A percentile compares a stretch with the other conserved stretches of the same genome.
Conservation (phyloP, 2,888 invertebrate species). For the Pomacea canaliculata region DNA sequence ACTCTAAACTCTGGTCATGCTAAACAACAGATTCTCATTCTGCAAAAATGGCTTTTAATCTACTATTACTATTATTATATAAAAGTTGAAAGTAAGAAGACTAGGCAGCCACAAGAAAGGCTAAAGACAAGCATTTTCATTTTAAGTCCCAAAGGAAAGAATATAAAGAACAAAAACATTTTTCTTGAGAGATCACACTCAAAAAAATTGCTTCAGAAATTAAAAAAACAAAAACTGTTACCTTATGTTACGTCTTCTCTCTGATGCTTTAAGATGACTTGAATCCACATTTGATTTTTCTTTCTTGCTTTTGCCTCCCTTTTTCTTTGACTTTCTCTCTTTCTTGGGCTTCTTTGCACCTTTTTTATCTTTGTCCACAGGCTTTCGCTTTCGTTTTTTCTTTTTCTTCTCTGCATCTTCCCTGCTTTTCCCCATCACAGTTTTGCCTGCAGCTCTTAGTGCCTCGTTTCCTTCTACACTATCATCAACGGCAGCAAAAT, state of each 20-base stretch:
- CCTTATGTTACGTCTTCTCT: slow-evolving; percentile 59
- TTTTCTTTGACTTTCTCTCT: slow-evolving; percentile 31
- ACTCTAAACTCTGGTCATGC: no score
- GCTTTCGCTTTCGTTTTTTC: slow-evolving; percentile 42
- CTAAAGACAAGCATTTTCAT: no score
- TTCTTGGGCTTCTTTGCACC: slow-evolving; percentile 26
- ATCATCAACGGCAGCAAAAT: slow-evolving; percentile 12
- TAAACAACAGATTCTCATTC: no score
- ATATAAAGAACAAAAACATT: no score
- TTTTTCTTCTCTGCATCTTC: slow-evolving; percentile 40
- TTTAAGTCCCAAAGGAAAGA: no score
- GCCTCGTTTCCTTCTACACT: slow-evolving; percentile 28
- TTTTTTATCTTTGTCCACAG: slow-evolving; percentile 30
- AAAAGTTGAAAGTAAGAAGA: no score
- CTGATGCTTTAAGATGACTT: slow-evolving; percentile 30
- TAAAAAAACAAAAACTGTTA: slow-evolving; percentile 18
- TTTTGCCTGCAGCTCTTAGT: not conserved
- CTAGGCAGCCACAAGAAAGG: no score
- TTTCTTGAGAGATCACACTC: no score
- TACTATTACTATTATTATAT: no score
- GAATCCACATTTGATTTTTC: slow-evolving; percentile 46
- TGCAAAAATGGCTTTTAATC: no score
- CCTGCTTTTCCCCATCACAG: not conserved
- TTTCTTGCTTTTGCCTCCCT: slow-evolving; percentile 37
- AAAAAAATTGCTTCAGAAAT: no score